Conservation (phyloP, 2,888 invertebrate genomes). For the Hedychridium roseum region DNA sequence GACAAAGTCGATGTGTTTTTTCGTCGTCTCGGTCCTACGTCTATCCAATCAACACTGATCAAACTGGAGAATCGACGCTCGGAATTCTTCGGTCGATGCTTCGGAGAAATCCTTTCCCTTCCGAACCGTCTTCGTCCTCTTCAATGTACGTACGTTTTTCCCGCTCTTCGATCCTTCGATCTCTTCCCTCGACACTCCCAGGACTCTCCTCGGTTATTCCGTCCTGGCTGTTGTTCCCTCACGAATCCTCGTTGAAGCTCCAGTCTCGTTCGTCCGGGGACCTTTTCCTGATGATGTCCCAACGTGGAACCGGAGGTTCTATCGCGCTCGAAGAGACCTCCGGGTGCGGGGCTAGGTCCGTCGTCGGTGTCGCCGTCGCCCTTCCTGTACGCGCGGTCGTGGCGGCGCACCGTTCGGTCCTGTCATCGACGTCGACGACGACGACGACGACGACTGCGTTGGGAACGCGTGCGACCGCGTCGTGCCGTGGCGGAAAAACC, state of each 20-base stretch:
- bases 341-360: too few relatives aligned
- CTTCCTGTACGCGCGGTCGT: background rate
- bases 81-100: too few relatives aligned
- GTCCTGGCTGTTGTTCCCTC: background rate
- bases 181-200: background rate
- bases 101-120: too few relatives aligned
- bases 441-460: conserved; percentile 8
- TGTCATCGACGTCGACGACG: conserved; percentile 8
- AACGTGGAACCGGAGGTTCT: background rate
- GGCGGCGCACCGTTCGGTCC: background rate
- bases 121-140: too few relatives aligned
- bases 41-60: conserved; percentile 22
- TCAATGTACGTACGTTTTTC: too few relatives aligned
- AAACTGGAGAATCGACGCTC: conserved; percentile 23
- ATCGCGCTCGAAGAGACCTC: too few relatives aligned
- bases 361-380: background rate
- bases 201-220: background rate
- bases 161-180: too few relatives aligned
- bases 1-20: too few relatives aligned
- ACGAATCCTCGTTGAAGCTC: background rate
- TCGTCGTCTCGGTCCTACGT: conserved; percentile 13
- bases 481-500: too few relatives aligned
- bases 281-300: too few relatives aligned
- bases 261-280: background rate
- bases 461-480: conserved; percentile 8